phyloP scores from a whole-genome alignment of 2,888 invertebrate species.

The Lasioglossum calceatum region DNA sequence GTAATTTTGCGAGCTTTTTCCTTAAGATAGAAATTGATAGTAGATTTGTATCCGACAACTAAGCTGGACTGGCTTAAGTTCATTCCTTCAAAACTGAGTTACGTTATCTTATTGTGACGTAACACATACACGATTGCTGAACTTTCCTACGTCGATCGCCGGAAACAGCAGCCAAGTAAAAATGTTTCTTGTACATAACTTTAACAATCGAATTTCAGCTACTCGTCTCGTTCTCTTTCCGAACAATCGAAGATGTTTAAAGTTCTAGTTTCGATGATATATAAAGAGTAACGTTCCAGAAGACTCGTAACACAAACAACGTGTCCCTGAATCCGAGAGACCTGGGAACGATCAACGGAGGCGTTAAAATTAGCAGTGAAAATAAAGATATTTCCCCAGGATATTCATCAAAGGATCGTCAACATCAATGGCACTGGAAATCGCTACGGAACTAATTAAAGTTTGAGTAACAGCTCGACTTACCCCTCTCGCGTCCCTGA shows the following conservation, averaged over 20 bases:
- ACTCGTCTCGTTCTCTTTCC: too few species aligned
- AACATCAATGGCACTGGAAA: background rate
- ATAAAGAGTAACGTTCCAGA: background rate
- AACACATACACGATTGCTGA: too few species aligned
- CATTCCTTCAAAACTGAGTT: background rate
- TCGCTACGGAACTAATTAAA: background rate
- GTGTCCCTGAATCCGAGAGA: background rate
- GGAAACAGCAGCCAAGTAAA: background rate
- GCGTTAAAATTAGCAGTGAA: background rate
- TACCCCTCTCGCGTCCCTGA: constrained; percentile 96
- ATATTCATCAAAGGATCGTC: background rate
- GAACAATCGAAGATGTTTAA: background rate
- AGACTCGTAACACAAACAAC: background rate
- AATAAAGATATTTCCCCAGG: background rate
- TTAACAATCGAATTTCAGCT: too few species aligned
- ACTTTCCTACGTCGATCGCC: background rate
- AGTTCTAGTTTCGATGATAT: background rate
- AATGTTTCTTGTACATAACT: background rate
- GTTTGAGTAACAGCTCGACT: constrained; percentile 83
- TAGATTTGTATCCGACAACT: background rate
- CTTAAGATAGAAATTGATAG: background rate
- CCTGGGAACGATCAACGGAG: background rate
- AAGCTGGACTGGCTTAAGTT: background rate
- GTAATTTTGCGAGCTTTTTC: too few species aligned
- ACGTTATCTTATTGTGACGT: background rate